Evolutionary conservation across 92 coral and sea anemone species (phyloP), one percentile per base, ranked within the genome.

Genomic region (Chrysogorgia sp.): DNA sequence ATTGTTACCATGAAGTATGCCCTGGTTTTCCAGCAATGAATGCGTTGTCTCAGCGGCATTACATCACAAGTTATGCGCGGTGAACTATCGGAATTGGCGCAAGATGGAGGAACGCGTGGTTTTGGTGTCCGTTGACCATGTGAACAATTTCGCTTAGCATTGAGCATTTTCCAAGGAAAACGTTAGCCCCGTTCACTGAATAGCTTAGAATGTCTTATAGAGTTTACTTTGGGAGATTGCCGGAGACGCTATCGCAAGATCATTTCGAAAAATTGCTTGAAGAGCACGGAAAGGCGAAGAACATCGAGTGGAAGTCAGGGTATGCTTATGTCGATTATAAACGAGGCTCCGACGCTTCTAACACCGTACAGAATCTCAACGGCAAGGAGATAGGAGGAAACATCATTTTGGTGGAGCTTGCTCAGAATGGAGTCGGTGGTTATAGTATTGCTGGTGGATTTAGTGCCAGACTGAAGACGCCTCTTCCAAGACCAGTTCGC

Each of bases 301-400:
- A 94, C 50, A 87, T 94, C 62, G 98, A 94, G 31, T 94, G 92
- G 81, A 89, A 88, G 57, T 96, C 92, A 40, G 98, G 98, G 0
- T 94, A 87, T 67, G 98, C 98, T 15, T 94, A 94, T 67, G 98
- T 90, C 0, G 89, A 91, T 31, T 94, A 89, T 84, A 94, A 94
- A 79, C 97, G 92, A 28, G 59, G 76, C 47, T 83, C 82, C 19
- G 98, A 94, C 60, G 98, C 98, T 2, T 90, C 90, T 57, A 92
- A 77, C 70, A 96, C 98, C 8, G 98, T 94, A 13, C 83, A 79
- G 55, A 91, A 91, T 40, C 90, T 94, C 33, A 94, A 94, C 79
- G 96, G 96, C 1, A 86, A 87, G 34, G 80, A 48, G 26, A 87
- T 94, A 60, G 88, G 83, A 63, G 98, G 97, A n/a, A 87, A 89